Evolutionary conservation across 1,140 invertebrate species (phyloP), one percentile per base, ranked within the genome.

Genomic region (Calephelis virginiensis): DNA sequence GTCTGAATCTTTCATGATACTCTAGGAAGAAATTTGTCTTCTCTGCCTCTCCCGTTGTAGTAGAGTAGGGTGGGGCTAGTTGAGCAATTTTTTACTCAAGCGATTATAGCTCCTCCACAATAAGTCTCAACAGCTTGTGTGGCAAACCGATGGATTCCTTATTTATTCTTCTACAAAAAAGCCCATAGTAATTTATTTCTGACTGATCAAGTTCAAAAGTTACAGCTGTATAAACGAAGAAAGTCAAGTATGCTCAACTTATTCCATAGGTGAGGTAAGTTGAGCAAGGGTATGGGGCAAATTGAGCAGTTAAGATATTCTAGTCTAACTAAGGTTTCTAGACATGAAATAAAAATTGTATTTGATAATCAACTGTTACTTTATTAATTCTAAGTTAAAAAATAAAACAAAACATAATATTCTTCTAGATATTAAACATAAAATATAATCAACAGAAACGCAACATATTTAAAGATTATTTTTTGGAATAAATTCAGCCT

Each of bases 21-120:
- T 17, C 17, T 17, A 17, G 17, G 1, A 17, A 17, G 3, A 17
- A 17, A 17, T 1, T 17, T 17, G 3, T 17, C 17, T 17, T 17
- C 17, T 17, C 17, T 17, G 17, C 17, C 17, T 17, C 17, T 17
- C 17, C 17, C 3, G 3, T 17, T 17, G 17, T 17, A 17, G 53
- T 71, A 73, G 70, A 66, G 66, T 70, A 74, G 74, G 64, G 72
- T 66, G 75, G 69, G 72, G 75, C 72, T 77, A 74, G 72, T 74
- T 72, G 70, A 74, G 70, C 70, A 74, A 72, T 64, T 74, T 72
- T 74, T 76, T 48, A 76, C 68, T 73, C 70, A 14, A 72, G 13
- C 40, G 67, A 46, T 45, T 68, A 61, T 71, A 73, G 62, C 69
- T 71, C 62, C 66, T 71, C 63, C 66, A 75, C 49, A 12, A 74